Evolutionary conservation across 2,113 vertebrate species (phyloP).

Genomic region (Dissostichus mawsoni): DNA sequence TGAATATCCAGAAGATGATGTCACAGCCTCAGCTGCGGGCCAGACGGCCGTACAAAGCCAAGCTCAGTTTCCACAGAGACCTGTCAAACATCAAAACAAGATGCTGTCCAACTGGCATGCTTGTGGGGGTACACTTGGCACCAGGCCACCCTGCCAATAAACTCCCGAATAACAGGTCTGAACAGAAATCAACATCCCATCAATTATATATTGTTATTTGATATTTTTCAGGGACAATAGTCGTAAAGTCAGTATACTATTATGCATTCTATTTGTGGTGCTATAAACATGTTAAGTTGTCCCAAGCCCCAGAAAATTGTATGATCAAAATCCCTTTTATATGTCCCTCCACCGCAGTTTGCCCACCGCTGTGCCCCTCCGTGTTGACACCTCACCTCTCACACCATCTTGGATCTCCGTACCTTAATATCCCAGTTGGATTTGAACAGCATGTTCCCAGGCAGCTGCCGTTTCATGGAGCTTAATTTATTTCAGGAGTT

Average conservation of each 20-base stretch:
- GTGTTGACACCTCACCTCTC: conserved; percentile 48
- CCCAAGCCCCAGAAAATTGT: background rate
- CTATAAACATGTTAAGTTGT: background rate
- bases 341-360: background rate
- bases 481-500: conserved; percentile 47
- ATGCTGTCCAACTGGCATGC: conserved; percentile 33
- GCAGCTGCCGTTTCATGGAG: conserved; percentile 56
- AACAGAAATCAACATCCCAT: background rate
- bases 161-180: background rate
- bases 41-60: conserved; percentile 64
- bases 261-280: background rate
- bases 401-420: conserved; percentile 55
- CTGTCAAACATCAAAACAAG: conserved; percentile 74
- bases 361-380: background rate
- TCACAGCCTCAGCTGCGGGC: conserved; percentile 63
- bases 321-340: background rate
- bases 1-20: conserved; percentile 79
- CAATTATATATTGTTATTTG: background rate
- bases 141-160: background rate
- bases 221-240: background rate
- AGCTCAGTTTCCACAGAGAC: conserved; percentile 78
- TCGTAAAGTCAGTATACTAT: background rate
- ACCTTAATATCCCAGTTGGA: conserved; percentile 45
- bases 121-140: conserved; percentile 26
- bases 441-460: conserved; percentile 65